Conservation (phyloP, 2,113 vertebrate genomes). For the Mastomys natalensis region DNA sequence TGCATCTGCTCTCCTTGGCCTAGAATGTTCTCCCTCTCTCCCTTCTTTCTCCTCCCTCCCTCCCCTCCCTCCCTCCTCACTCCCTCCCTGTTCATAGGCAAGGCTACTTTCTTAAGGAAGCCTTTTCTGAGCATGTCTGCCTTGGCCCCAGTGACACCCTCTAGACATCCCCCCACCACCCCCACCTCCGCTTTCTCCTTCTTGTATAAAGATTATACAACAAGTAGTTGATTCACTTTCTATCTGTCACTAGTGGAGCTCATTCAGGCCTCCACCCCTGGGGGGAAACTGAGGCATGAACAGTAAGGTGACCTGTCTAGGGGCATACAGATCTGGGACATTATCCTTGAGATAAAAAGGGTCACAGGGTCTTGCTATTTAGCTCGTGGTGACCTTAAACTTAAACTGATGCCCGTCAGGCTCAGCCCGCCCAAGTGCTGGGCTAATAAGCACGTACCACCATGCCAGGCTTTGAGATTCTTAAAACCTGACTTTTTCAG, state of each 20-base stretch:
- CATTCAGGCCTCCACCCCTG: not conserved
- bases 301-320: not conserved
- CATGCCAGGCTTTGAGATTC: not conserved
- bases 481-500: too few species aligned
- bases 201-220: not conserved
- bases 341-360: not conserved
- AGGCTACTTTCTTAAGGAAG: not conserved
- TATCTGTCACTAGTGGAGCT: too few species aligned
- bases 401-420: not conserved
- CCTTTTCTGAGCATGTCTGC: not conserved
- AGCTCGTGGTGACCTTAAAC: not conserved
- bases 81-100: not conserved
- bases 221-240: not conserved
- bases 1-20: accelerated
- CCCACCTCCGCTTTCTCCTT: not conserved
- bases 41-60: not conserved
- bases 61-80: not conserved
- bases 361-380: not conserved
- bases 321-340: not conserved
- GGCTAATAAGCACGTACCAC: not conserved
- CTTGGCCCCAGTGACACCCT: not conserved
- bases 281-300: not conserved
- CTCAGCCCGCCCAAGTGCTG: not conserved
- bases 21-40: not conserved
- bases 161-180: not conserved